These are phyloP conservation scores for Apteryx owenii DNA, from an alignment of 2,113 vertebrate genomes.

Conservation along the genomic window DNA sequence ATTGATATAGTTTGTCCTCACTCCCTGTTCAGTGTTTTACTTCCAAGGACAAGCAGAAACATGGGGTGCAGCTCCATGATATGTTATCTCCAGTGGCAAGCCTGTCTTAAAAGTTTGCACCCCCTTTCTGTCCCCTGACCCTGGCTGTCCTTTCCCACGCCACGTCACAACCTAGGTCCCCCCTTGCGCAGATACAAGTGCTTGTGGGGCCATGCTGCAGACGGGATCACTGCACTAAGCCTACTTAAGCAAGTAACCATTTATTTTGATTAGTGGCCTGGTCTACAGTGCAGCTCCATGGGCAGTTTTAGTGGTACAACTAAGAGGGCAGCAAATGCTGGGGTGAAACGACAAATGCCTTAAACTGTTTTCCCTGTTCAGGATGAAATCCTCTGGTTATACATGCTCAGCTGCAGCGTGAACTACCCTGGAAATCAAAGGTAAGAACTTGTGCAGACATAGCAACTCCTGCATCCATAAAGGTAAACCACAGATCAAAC, in stretches of 20 bases:
- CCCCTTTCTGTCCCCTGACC: neutral
- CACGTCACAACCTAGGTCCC: neutral
- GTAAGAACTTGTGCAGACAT: neutral
- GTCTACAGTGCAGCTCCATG: neutral
- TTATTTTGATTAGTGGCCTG: slow-evolving; percentile 8
- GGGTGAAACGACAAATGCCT: neutral
- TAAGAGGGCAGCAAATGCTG: neutral
- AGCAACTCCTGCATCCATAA: neutral
- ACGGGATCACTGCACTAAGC: neutral
- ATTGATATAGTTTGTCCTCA: neutral
- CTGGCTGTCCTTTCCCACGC: neutral
- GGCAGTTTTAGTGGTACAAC: neutral
- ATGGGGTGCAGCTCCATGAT: fast-evolving
- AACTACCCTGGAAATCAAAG: neutral
- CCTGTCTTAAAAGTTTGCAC: neutral
- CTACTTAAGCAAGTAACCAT: neutral
- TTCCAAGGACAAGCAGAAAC: neutral
- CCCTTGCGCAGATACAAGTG: neutral
- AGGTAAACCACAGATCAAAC: neutral
- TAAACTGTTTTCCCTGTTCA: neutral
- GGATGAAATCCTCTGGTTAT: neutral
- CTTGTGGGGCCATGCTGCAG: neutral
- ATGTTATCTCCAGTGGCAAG: neutral
- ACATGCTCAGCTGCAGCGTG: neutral
- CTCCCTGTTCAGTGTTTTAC: neutral